phyloP scores from a whole-genome alignment of 30 jellyfish, hydroid and myxozoan genomes.

The Calvadosia cruxmelitensis region DNA sequence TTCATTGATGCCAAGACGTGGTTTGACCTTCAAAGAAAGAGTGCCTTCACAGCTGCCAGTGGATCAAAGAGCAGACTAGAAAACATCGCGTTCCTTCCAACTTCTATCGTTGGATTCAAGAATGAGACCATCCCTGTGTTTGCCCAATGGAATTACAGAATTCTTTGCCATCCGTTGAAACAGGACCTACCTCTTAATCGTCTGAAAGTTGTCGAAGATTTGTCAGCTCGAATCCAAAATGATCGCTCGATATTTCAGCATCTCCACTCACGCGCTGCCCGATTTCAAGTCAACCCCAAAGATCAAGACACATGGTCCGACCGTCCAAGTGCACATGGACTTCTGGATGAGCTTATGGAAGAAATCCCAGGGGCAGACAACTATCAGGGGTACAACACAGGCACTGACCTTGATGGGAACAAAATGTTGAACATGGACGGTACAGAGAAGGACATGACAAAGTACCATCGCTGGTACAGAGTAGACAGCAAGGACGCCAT shows the following conservation, averaged over 20 bases:
- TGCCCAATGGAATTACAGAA: conserved; percentile 93
- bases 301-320: neutral
- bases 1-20: conserved; percentile 54
- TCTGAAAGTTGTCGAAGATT: conserved; percentile 52
- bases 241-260: neutral
- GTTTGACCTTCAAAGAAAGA: conserved; percentile 44
- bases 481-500: conserved; percentile 42
- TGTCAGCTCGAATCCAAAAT: conserved; percentile 20
- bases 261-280: conserved; percentile 9
- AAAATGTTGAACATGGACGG: too few species aligned
- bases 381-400: neutral
- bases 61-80: conserved; percentile 41
- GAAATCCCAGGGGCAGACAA: conserved; percentile 15
- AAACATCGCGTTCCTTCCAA: conserved; percentile 74
- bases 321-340: neutral
- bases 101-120: conserved; percentile 58
- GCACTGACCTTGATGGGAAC: conserved; percentile 14
- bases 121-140: conserved; percentile 60
- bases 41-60: neutral
- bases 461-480: conserved; percentile 37
- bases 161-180: conserved; percentile 60
- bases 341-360: conserved; percentile 16
- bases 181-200: conserved; percentile 49
- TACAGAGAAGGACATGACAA: conserved; percentile 38
- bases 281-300: conserved; percentile 14